phyloP scores from a whole-genome alignment of 2,888 invertebrate species.

The Caradrina kadenii region DNA sequence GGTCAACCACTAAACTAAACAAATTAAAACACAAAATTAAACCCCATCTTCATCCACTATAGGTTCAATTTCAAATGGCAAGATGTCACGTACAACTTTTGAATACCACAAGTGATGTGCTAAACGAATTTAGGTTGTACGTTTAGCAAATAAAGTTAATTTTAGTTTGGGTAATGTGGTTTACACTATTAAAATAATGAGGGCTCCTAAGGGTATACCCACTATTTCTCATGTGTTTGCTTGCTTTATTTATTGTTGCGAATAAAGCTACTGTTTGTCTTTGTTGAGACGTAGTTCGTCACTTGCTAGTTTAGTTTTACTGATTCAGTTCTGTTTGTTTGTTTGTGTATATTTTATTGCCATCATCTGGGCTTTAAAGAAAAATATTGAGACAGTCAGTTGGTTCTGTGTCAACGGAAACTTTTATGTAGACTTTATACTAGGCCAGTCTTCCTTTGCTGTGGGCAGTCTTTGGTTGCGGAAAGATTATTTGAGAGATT shows the following conservation, averaged over 20 bases:
- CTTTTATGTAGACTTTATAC: slow-evolving; percentile 1
- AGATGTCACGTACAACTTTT: slow-evolving; percentile 60
- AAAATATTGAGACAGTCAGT: slow-evolving; percentile 24
- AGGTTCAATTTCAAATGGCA: slow-evolving; percentile 59
- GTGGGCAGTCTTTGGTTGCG: slow-evolving; percentile 1
- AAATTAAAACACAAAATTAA: slow-evolving; percentile 62
- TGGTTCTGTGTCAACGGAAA: not conserved
- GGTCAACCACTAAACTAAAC: slow-evolving; percentile 67
- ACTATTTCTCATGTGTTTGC: slow-evolving; percentile 87
- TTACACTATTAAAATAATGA: slow-evolving; percentile 88
- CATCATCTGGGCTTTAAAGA: slow-evolving; percentile 32
- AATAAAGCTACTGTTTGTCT: slow-evolving; percentile 84
- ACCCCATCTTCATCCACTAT: slow-evolving; percentile 57
- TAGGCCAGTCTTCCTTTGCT: not conserved
- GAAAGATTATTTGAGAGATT: not conserved
- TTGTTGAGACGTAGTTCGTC: slow-evolving; percentile 72
- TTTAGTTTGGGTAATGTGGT: slow-evolving; percentile 56
- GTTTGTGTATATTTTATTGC: slow-evolving; percentile 54
- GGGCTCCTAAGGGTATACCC: slow-evolving; percentile 84
- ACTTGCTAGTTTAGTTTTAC: slow-evolving; percentile 64
- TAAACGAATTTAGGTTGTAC: slow-evolving; percentile 67
- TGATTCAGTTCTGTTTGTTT: slow-evolving; percentile 47
- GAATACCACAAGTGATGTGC: slow-evolving; percentile 63
- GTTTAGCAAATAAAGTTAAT: slow-evolving; percentile 58
- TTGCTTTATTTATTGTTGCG: slow-evolving; percentile 85